Base-by-base conservation (phyloP, 2,113 vertebrate genomes). In the Pipa parva region DNA sequence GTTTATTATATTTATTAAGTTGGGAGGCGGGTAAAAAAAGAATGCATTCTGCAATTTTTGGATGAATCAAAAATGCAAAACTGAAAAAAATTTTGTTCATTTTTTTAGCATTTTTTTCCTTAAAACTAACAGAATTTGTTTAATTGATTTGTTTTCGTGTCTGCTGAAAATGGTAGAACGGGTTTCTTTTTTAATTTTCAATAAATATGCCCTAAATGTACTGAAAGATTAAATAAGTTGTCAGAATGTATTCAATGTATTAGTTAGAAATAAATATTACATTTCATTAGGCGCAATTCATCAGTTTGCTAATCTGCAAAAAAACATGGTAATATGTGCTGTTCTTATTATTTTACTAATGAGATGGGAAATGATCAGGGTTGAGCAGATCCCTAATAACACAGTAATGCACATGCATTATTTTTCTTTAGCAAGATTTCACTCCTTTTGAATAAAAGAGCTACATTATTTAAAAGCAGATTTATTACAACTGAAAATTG, bases 201-300 rank as follows among this genome's bases (percentile, higher is more conserved):
- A n/a, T n/a, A n/a, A n/a, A n/a, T n/a, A n/a, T n/a, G n/a, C n/a
- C n/a, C n/a, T n/a, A n/a, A n/a, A n/a, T n/a, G n/a, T n/a, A n/a
- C n/a, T n/a, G 76, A 80, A 78, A 45, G 74, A 79, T 75, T 79
- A 42, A 42, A 42, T 42, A 42, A 42, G n/a, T 5, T 42, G 17
- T 42, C 39, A 42, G 15, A n/a, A 42, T 42, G 6, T 15, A 42
- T 42, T 42, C n/a, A 15, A 42, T 1, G 12, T 6, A n/a, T 42
- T 6, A 42, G 3, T 6, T 1, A 1, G 15, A 42, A 42, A 42
- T 42, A 42, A 42, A 42, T 42, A 15, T n/a, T 42, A 15, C 39
- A 42, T 42, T 42, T 42, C n/a, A 42, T 42, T 15, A 42, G n/a
- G n/a, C n/a, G 39, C n/a, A 42, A 42, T 42, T 15, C 15, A 15